Percentiles rank a stretch among this genome's conserved stretches.
phyloP scores from a whole-genome alignment of 2,888 invertebrate species.

The Mythimna loreyi region DNA sequence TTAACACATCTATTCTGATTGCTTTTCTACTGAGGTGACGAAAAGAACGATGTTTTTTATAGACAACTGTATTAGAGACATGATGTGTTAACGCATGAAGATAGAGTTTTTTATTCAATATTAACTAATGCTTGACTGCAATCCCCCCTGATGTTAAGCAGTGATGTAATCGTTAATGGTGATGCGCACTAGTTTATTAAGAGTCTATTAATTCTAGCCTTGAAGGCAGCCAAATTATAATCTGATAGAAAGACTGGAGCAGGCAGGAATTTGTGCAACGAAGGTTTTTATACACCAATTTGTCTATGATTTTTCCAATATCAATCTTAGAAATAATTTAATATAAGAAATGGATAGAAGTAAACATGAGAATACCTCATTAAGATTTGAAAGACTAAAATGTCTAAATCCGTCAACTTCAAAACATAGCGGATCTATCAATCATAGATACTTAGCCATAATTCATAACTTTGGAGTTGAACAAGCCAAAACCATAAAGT shows the following conservation, averaged over 20 bases:
- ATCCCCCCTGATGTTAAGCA: too few relatives aligned
- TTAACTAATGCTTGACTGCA: too few relatives aligned
- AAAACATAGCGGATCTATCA: not conserved
- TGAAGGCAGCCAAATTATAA: too few relatives aligned
- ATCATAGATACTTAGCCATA: too few relatives aligned
- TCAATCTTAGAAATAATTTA: too few relatives aligned
- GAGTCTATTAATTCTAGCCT: too few relatives aligned
- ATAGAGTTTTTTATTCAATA: too few relatives aligned
- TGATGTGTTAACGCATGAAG: not conserved
- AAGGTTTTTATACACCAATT: not conserved
- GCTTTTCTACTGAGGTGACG: not conserved
- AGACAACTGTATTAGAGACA: slow-evolving; percentile 1
- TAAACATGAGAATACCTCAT: too few relatives aligned
- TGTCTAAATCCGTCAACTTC: not conserved
- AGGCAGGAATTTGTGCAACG: not conserved
- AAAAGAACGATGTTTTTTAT: slow-evolving; percentile 26
- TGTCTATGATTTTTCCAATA: not conserved
- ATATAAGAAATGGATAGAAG: too few relatives aligned
- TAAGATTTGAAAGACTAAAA: not conserved
- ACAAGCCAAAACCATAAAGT: not conserved
- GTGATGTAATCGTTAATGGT: too few relatives aligned
- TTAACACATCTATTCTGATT: slow-evolving; percentile 33
- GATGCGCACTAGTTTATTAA: too few relatives aligned
- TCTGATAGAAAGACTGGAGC: too few relatives aligned
- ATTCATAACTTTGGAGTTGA: not conserved